Percentiles rank a stretch among this genome's conserved stretches.
phyloP scores from a whole-genome alignment of 1,140 invertebrate genomes.

The Teleogryllus occipitalis region DNA sequence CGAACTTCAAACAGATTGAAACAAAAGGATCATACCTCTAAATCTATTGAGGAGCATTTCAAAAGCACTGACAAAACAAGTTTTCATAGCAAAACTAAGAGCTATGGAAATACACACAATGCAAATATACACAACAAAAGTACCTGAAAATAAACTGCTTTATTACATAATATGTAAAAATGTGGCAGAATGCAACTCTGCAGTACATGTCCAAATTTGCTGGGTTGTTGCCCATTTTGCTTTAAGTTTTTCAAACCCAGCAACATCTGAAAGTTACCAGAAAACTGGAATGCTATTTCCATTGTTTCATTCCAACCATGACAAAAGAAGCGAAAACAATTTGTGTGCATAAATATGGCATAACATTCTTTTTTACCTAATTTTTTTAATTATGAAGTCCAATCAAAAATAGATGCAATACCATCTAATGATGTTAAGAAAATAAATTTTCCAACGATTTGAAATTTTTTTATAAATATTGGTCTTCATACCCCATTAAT shows the following conservation, averaged over 20 bases:
- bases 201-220: neutral
- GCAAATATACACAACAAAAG: neutral
- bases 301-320: constrained; percentile 26
- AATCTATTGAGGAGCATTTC: too few species aligned
- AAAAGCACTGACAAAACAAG: neutral
- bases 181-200: neutral
- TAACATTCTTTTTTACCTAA: too few species aligned
- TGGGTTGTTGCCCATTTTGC: neutral
- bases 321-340: too few species aligned
- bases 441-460: too few species aligned
- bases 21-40: too few species aligned
- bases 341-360: too few species aligned
- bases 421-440: too few species aligned
- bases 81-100: neutral
- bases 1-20: too few species aligned
- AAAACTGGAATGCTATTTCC: constrained; percentile 24
- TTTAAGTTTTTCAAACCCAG: neutral
- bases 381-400: too few species aligned
- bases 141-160: constrained; percentile 1
- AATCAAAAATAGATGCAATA: too few species aligned
- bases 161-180: neutral
- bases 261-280: constrained; percentile 1
- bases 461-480: too few species aligned
- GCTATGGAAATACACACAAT: neutral
- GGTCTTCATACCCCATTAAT: too few species aligned